Percentiles rank a stretch among this genome's conserved stretches.
Conservation (phyloP, 2,888 invertebrate species). For the Molorchus minor region DNA sequence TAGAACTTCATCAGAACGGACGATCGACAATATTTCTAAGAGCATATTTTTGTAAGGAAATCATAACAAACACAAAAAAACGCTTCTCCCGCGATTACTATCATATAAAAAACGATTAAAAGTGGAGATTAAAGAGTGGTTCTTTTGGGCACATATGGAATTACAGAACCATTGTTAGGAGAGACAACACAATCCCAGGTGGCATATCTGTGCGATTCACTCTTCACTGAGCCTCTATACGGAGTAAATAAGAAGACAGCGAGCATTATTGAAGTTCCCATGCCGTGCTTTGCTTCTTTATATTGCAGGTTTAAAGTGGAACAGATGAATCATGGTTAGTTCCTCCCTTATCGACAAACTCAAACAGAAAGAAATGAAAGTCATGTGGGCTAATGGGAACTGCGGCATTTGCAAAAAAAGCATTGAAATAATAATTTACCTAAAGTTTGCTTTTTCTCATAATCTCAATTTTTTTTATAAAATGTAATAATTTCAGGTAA, state of each 20-base stretch:
- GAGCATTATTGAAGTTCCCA: slow-evolving; percentile 31
- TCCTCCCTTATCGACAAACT: slow-evolving; percentile 9
- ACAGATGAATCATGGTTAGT: slow-evolving; percentile 26
- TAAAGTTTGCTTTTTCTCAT: not conserved
- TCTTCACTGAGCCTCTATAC: slow-evolving; percentile 33
- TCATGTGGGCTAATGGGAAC: slow-evolving; percentile 15
- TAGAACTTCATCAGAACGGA: too few species aligned
- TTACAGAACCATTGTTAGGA: slow-evolving; percentile 50
- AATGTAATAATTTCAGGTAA: too few species aligned
- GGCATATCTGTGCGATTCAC: slow-evolving; percentile 33
- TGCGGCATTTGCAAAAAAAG: slow-evolving; percentile 5
- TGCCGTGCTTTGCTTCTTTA: slow-evolving; percentile 29
- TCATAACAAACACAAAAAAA: slow-evolving; percentile 19
- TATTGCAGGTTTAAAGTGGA: slow-evolving; percentile 31
- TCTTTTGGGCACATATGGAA: slow-evolving; percentile 46
- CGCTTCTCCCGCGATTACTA: slow-evolving; percentile 24
- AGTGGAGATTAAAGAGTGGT: slow-evolving; percentile 25
- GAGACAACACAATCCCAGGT: slow-evolving; percentile 38
- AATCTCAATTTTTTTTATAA: too few species aligned
- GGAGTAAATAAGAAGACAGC: slow-evolving; percentile 33
- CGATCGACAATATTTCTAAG: too few species aligned
- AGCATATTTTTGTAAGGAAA: not conserved
- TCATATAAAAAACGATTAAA: slow-evolving; percentile 24
- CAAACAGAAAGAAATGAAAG: slow-evolving; percentile 14
- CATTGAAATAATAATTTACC: not conserved